These are phyloP conservation scores for Acrocephalus arundinaceus DNA, from an alignment of 2,113 vertebrate species.

Conservation along the genomic window DNA sequence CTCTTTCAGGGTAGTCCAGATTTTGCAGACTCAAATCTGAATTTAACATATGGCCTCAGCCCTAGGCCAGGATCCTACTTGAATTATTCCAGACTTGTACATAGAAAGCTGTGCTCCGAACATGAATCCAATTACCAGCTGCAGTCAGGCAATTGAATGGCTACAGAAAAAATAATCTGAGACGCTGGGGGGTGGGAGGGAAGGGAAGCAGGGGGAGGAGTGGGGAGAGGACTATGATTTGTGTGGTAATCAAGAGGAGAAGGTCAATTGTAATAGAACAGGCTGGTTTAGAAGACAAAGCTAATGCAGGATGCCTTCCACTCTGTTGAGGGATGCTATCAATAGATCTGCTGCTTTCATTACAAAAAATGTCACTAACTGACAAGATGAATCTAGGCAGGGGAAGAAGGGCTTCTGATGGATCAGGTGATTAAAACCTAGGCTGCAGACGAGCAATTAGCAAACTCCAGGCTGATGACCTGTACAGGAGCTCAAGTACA, in stretches of 20 bases:
- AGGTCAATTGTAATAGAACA: constrained; percentile 79
- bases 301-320: constrained; percentile 65
- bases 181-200: constrained; percentile 30
- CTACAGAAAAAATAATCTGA: constrained; percentile 68
- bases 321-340: constrained; percentile 66
- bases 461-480: constrained; percentile 6
- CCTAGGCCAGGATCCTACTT: constrained; percentile 69
- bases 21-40: constrained; percentile 68
- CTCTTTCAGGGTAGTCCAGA: constrained; percentile 44
- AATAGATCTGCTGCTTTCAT: constrained; percentile 74
- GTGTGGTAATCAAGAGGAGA: constrained; percentile 77
- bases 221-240: constrained; percentile 71
- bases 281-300: constrained; percentile 73
- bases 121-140: constrained; percentile 78
- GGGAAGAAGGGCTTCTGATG: constrained; percentile 59
- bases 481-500: not conserved
- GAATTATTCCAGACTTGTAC: constrained; percentile 72
- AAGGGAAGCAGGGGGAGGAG: constrained; percentile 19
- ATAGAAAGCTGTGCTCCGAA: constrained; percentile 67
- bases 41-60: constrained; percentile 73
- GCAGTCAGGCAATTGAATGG: constrained; percentile 73
- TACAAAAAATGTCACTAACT: constrained; percentile 68
- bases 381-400: constrained; percentile 64
- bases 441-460: constrained; percentile 62
- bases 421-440: constrained; percentile 73